phyloP scores from a whole-genome alignment of 2,888 invertebrate species.

The Opisthograptis luteolata region DNA sequence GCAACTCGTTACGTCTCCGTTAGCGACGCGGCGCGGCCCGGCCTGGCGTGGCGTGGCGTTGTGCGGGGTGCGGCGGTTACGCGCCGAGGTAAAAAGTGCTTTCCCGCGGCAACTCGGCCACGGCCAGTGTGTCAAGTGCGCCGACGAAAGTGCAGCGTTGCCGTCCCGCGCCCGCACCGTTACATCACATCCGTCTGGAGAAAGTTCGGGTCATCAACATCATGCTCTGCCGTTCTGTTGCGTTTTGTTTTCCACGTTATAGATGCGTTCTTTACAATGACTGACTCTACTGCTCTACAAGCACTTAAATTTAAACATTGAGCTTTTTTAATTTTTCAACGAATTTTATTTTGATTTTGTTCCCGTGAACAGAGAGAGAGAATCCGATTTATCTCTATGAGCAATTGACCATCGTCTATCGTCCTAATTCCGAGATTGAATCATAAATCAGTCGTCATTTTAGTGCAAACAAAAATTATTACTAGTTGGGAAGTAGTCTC shows the following conservation, averaged over 20 bases:
- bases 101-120: constrained; percentile 82
- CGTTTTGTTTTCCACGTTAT: background rate
- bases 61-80: constrained; percentile 55
- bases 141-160: constrained; percentile 80
- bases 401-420: constrained; percentile 52
- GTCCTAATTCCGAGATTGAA: constrained; percentile 73
- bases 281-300: background rate
- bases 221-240: constrained; percentile 35
- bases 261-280: background rate
- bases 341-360: constrained; percentile 10
- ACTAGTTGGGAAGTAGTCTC: constrained; percentile 66
- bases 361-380: constrained; percentile 6
- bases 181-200: constrained; percentile 80
- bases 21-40: constrained; percentile 48
- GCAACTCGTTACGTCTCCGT: constrained; percentile 73
- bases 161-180: constrained; percentile 65
- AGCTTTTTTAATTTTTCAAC: constrained; percentile 8
- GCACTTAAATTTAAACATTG: background rate
- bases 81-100: constrained; percentile 80
- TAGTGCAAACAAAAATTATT: constrained; percentile 79
- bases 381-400: constrained; percentile 48
- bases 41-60: constrained; percentile 31
- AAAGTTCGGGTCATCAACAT: constrained; percentile 77
- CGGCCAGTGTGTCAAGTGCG: constrained; percentile 84
- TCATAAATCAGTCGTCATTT: constrained; percentile 77